Base-by-base conservation (phyloP, 2,113 vertebrate species). In the Oreochromis niloticus region DNA sequence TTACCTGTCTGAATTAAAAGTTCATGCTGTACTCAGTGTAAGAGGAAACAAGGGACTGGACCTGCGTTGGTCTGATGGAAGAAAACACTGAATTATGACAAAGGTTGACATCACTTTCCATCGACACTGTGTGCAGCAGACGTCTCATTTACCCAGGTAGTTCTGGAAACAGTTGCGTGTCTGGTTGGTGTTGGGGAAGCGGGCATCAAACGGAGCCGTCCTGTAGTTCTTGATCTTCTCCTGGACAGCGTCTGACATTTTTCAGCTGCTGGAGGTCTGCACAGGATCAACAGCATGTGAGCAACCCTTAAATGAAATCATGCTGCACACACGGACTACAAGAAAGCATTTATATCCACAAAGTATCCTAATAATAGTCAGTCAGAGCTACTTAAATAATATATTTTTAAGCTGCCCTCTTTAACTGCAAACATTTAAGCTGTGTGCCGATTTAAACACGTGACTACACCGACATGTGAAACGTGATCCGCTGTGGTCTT, bases 141-240 rank as follows among this genome's bases (percentile, higher is more conserved):
- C 1, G 27, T 34, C 19, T 19, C 16, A 34, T 66, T 94, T 85
- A 97, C 96, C 96, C 80, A 97, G 88, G 24, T 96, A 97, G 88
- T 97, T 97, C 90, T 97, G 96, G 91, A 88, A 97, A 86, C 96
- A 97, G 95, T 97, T 96, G 88, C 94, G 90, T 36, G 96, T 97
- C 91, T 97, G 96, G 94, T 97, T 97, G 85, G 94, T 94, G 91
- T 97, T 97, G 41, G 96, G 96, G 86, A 97, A 97, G 4, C 95
- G 94, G 54, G 96, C 92, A 24, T 97, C 96, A 10, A 97, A 97
- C 1, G 96, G 96, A 85, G 96, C 96, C 7, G 96, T 97, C 82
- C 86, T 55, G 94, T 96, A 95, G 85, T 94, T 93, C 92, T 95
- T 95, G 32, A 96, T 83, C 91, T 96, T 96, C 80, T 94, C 95